Percentiles rank a stretch among this genome's conserved stretches.
Evolutionary conservation across 2,888 invertebrate species (phyloP).

Genomic region (Esperia sulphurella): DNA sequence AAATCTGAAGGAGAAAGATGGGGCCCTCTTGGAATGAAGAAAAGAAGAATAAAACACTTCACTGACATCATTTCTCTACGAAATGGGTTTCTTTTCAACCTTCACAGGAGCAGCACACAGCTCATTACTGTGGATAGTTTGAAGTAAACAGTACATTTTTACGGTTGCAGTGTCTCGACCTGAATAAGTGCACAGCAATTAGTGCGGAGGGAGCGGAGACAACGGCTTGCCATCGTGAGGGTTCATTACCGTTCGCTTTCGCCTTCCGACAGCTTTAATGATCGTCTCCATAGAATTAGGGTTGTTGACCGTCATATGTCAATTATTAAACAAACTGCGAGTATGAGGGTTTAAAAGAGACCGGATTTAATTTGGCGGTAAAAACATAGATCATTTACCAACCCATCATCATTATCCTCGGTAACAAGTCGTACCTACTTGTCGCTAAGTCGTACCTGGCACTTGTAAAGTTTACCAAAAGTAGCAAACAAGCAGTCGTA

Average conservation of each 20-base stretch:
- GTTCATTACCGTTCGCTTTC: slow-evolving; percentile 45
- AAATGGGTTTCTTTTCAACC: not conserved
- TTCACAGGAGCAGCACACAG: not conserved
- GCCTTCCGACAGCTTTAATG: slow-evolving; percentile 40
- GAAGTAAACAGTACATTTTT: slow-evolving; percentile 37
- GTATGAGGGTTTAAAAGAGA: too few species aligned
- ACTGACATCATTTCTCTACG: not conserved
- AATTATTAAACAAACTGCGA: not conserved
- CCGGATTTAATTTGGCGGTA: too few species aligned
- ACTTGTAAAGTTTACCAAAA: too few species aligned
- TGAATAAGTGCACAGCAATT: slow-evolving; percentile 59
- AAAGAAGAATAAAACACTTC: not conserved
- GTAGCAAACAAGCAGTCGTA: too few species aligned
- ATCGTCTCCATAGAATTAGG: slow-evolving; percentile 25
- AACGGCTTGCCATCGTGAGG: slow-evolving; percentile 36
- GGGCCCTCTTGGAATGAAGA: not conserved
- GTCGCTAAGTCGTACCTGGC: too few species aligned
- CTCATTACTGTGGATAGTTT: not conserved
- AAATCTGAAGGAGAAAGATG: too few species aligned
- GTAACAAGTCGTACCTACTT: too few species aligned
- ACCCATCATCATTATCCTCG: not conserved
- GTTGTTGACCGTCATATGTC: not conserved
- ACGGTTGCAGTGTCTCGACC: slow-evolving; percentile 44
- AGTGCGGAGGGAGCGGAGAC: slow-evolving; percentile 44
- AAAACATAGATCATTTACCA: too few species aligned